These are phyloP conservation scores for Branchipolynoe longqiensis DNA, from an alignment of 2,888 invertebrate genomes.

Conservation along the genomic window DNA sequence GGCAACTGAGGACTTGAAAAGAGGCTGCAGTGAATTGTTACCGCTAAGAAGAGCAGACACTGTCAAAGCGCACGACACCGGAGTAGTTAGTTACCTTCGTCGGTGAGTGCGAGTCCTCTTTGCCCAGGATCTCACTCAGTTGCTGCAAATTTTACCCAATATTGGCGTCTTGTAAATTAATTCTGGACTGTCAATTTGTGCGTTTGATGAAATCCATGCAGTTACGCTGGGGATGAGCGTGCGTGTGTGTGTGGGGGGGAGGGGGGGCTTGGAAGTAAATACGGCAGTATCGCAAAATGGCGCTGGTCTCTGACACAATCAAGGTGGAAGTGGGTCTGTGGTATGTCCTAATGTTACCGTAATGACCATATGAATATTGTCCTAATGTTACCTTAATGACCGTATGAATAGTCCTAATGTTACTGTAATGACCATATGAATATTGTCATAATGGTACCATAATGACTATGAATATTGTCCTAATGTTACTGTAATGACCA, in stretches of 20 bases:
- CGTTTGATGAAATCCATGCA: neutral
- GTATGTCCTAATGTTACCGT: no score
- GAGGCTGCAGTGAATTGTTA: no score
- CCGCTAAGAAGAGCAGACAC: neutral
- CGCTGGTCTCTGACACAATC: no score
- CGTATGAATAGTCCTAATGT: no score
- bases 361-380: no score
- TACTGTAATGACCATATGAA: no score
- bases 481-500: no score
- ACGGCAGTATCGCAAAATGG: neutral
- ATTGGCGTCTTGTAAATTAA: conserved; percentile 7
- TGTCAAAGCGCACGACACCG: conserved; percentile 18
- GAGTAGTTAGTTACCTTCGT: conserved; percentile 9
- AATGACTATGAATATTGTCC: no score
- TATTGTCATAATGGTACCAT: no score
- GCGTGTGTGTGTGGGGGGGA: neutral
- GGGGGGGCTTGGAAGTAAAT: neutral
- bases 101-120: conserved; percentile 31
- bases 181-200: neutral
- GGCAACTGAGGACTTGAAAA: no score
- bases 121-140: conserved; percentile 21
- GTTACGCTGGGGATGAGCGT: neutral
- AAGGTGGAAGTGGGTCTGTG: no score
- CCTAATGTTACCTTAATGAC: no score
- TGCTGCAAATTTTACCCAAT: conserved; percentile 49